phyloP scores from a whole-genome alignment of 2,797 vertebrate genomes.

The Alauda arvensis region DNA sequence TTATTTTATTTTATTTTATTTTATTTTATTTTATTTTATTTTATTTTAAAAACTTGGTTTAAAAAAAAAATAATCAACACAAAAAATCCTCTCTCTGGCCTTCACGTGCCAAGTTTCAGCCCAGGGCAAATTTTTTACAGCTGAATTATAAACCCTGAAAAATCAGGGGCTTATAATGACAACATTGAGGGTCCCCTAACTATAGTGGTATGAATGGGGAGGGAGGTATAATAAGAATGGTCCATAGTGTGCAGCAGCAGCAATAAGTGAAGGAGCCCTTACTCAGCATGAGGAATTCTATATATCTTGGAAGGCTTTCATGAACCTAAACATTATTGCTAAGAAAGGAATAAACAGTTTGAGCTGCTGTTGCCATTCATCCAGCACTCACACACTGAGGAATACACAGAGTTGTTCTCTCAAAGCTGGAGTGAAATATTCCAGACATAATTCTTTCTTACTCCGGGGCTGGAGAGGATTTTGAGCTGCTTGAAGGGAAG shows the following conservation, averaged over 20 bases:
- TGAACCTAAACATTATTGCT: constrained; percentile 78
- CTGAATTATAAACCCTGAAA: constrained; percentile 72
- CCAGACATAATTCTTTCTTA: constrained; percentile 57
- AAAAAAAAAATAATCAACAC: constrained; percentile 57
- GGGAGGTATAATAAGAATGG: constrained; percentile 66
- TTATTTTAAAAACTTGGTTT: constrained; percentile 67
- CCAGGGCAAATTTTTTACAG: constrained; percentile 71
- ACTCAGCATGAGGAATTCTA: constrained; percentile 76
- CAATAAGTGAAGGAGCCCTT: constrained; percentile 69
- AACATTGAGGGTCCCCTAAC: constrained; percentile 70
- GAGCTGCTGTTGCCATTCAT: constrained; percentile 61
- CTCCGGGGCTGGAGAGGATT: neutral
- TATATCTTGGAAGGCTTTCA: constrained; percentile 77
- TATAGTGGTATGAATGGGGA: constrained; percentile 50
- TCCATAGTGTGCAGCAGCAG: constrained; percentile 64
- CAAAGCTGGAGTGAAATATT: constrained; percentile 44
- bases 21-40: constrained; percentile 59
- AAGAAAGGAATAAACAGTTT: constrained; percentile 74
- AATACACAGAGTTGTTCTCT: constrained; percentile 55
- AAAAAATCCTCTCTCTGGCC: constrained; percentile 48
- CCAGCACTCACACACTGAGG: constrained; percentile 28
- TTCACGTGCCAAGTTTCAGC: constrained; percentile 69
- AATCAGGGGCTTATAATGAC: constrained; percentile 65
- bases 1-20: no score
- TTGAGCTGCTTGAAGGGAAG: constrained; percentile 33